Percentiles rank a stretch among this genome's conserved stretches.
Conservation (phyloP, 2,797 vertebrate species). For the Pantherophis vulpinus region DNA sequence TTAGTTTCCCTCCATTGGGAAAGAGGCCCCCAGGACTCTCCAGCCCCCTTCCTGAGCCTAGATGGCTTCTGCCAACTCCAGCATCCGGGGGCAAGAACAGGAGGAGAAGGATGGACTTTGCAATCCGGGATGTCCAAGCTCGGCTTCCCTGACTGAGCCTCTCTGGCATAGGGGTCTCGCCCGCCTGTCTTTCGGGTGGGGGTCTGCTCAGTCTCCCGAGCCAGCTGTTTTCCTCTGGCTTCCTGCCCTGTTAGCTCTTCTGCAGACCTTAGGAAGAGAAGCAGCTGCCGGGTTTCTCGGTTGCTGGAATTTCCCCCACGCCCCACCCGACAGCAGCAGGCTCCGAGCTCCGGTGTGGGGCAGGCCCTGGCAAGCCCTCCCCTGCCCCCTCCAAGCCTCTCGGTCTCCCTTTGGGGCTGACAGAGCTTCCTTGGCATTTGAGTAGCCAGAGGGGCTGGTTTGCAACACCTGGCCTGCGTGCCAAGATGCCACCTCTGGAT, state of each 20-base stretch:
- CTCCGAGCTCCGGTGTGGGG: not conserved
- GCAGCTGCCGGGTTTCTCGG: not conserved
- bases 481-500: not conserved
- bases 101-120: not conserved
- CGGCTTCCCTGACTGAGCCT: too few species aligned
- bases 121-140: not conserved
- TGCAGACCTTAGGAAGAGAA: not conserved
- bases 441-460: not conserved
- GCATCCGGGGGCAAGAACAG: not conserved
- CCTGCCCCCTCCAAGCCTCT: too few species aligned
- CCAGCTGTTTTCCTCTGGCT: not conserved
- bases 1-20: not conserved
- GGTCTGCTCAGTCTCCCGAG: not conserved
- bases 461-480: not conserved
- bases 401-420: not conserved
- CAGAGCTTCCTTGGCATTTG: not conserved
- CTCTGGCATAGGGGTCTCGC: not conserved
- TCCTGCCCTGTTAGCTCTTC: not conserved
- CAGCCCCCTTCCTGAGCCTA: not conserved
- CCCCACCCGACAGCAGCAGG: not conserved
- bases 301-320: not conserved
- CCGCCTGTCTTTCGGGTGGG: not conserved
- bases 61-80: not conserved
- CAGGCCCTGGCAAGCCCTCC: not conserved
- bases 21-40: not conserved